phyloP scores from a whole-genome alignment of 2,888 invertebrate species.

The Rhamphomyia laevipes region DNA sequence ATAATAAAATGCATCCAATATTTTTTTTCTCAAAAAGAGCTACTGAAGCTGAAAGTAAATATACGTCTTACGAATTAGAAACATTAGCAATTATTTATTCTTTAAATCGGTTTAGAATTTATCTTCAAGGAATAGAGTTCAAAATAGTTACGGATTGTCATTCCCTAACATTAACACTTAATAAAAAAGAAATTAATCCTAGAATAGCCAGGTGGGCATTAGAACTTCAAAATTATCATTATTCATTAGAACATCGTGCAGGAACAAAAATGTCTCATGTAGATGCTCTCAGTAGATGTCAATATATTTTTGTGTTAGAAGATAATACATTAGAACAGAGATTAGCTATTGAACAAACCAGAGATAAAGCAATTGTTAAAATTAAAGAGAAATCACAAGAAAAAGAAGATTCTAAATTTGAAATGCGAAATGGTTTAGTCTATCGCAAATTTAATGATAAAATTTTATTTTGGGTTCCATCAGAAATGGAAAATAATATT shows the following conservation, averaged over 20 bases:
- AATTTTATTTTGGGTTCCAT: slow-evolving; percentile 10
- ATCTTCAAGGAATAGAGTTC: slow-evolving; percentile 17
- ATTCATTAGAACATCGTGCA: slow-evolving; percentile 15
- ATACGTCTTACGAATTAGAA: slow-evolving; percentile 22
- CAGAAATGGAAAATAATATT: too few relatives aligned
- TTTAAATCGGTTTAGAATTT: slow-evolving; percentile 18
- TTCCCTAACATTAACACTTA: slow-evolving; percentile 15
- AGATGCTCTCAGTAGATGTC: slow-evolving; percentile 8
- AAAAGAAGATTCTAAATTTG: neutral
- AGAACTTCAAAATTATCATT: slow-evolving; percentile 15
- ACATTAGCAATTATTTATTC: slow-evolving; percentile 20
- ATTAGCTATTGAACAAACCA: slow-evolving; percentile 6
- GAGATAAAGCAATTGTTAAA: slow-evolving; percentile 1
- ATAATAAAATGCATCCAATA: slow-evolving; percentile 18
- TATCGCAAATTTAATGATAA: slow-evolving; percentile 4
- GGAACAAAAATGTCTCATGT: slow-evolving; percentile 9
- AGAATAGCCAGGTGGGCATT: slow-evolving; percentile 17
- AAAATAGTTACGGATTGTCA: slow-evolving; percentile 20
- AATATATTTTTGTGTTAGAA: slow-evolving; percentile 8
- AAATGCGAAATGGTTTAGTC: slow-evolving; percentile 4
- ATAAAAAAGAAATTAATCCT: slow-evolving; percentile 16
- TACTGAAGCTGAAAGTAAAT: slow-evolving; percentile 15
- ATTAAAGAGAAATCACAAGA: slow-evolving; percentile 2
- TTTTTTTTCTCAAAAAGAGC: slow-evolving; percentile 20
- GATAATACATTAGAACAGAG: slow-evolving; percentile 14